Evolutionary conservation across 2,797 vertebrate genomes (phyloP), one percentile per base, ranked within the genome.

Genomic region (Takifugu ocellatus): DNA sequence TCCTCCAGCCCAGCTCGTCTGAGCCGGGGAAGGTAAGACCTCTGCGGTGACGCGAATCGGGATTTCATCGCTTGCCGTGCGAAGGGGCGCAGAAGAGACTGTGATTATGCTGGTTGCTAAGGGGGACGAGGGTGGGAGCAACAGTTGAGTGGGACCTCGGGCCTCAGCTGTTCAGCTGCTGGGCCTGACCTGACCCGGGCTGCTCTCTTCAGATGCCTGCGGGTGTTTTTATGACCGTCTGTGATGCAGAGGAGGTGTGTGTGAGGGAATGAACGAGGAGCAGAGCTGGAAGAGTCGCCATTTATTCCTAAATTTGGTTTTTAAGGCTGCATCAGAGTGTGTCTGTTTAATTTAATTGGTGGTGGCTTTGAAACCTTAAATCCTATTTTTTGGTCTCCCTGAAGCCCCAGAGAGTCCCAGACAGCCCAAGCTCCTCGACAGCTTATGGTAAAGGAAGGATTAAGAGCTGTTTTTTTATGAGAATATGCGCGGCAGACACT

Each of bases 381-480:
- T 84, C 82, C 77, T 0, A 43, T 67, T 64, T 21, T 64, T 68
- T 76, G 81, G 71, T 84, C 69, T 66, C 68, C 49, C 54, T 33
- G 55, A 63, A 60, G 75, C 68, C 80, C 72, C 62, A 17, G 45
- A 47, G 74, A 21, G 21, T 21, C 21, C 21, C 83, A 91, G 87
- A 91, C 89, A 83, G 82, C 65, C 80, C 68, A 58, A 81, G 79
- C 81, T 83, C 67, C 75, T 62, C 63, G 48, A 62, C 78, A 81
- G 86, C 81, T 91, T 89, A 90, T 83, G 64, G 77, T 84, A 79
- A 84, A 82, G 76, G 82, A 62, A 61, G 84, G 89, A 91, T 92
- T 91, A 90, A 70, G 66, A 72, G 58, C 68, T 70, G 14, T 56
- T 17, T 8, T 31, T 33, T 17, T 45, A 84, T 78, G 48, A 79